Evolutionary conservation across 2,888 invertebrate species (phyloP).

Genomic region (Odontothrips loti): DNA sequence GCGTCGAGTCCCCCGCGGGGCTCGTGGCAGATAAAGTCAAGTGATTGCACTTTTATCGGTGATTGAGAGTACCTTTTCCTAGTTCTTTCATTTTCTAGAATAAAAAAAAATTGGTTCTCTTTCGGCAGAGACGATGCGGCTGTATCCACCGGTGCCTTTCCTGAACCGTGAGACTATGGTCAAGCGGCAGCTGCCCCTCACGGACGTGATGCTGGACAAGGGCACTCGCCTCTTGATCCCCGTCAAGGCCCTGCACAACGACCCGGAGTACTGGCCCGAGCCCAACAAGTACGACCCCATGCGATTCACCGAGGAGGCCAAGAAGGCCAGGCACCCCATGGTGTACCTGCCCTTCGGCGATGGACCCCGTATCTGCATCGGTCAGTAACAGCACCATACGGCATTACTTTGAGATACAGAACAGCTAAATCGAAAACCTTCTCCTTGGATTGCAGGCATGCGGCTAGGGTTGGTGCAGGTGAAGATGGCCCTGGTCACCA

Average conservation of each 20-base stretch:
- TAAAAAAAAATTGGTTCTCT: not conserved
- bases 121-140: slow-evolving; percentile 41
- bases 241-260: slow-evolving; percentile 33
- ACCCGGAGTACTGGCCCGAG: slow-evolving; percentile 39
- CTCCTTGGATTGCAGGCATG: slow-evolving; percentile 3
- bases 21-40: no score
- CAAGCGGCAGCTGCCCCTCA: slow-evolving; percentile 38
- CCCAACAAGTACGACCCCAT: slow-evolving; percentile 42
- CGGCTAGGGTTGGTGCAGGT: not conserved
- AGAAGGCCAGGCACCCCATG: slow-evolving; percentile 35
- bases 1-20: no score
- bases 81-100: no score
- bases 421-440: no score
- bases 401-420: no score
- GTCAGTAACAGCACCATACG: slow-evolving; percentile 5
- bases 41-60: no score
- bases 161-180: slow-evolving; percentile 34
- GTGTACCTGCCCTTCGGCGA: slow-evolving; percentile 36
- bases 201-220: slow-evolving; percentile 38
- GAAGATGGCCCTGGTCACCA: slow-evolving; percentile 18
- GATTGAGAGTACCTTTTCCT: no score
- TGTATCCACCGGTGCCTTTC: slow-evolving; percentile 39
- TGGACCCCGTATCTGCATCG: slow-evolving; percentile 37
- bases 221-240: slow-evolving; percentile 38
- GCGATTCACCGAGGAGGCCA: slow-evolving; percentile 38